Evolutionary conservation across 2,113 vertebrate species (phyloP), one percentile per base, ranked within the genome.

Genomic region (Pedetes capensis): DNA sequence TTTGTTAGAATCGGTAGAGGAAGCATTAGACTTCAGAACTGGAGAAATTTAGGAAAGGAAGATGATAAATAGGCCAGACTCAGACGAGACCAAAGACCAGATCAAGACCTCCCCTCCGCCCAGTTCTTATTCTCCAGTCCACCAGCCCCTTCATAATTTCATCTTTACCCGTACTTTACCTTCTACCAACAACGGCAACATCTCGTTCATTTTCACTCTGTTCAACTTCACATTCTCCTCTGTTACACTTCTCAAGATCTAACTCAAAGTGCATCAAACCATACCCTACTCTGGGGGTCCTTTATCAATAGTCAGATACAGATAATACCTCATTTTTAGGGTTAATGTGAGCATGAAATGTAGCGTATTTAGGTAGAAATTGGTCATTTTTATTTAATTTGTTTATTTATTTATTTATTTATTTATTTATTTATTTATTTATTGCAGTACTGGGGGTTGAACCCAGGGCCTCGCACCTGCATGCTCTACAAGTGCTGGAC

Each of bases 261-360:
- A 12, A 84, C 16, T 74, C 11, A 47, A n/a, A 8, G 20, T 39
- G 76, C 20, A 0, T 29, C 2, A 27, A 29, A 74, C 22, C 75
- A 44, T 8, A 4, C 7, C 81, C 66, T 68, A 10, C 44, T 47
- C 27, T 0, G 0, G 34, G 14, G 39, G 5, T 34, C 42, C 32
- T 83, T 53, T 44, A 59, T 53, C 53, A n/a, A 29, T 5, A 53
- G 29, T 11, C 61, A 85, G 63, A 87, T 59, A 23, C 37, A 79
- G 53, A 23, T 53, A 51, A 32, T 32, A 9, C n/a, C 11, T 34
- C 6, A 66, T 68, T 25, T 61, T 61, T 18, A 44, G 74, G 55
- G 27, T 39, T 86, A 47, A 9, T 27, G 29, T 53, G 29, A 89
- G 47, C n/a, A 25, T 39, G 32, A 89, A n/a, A 37, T 3, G 8